Conservation (phyloP, 2,113 vertebrate species). For the Junco hyemalis region DNA sequence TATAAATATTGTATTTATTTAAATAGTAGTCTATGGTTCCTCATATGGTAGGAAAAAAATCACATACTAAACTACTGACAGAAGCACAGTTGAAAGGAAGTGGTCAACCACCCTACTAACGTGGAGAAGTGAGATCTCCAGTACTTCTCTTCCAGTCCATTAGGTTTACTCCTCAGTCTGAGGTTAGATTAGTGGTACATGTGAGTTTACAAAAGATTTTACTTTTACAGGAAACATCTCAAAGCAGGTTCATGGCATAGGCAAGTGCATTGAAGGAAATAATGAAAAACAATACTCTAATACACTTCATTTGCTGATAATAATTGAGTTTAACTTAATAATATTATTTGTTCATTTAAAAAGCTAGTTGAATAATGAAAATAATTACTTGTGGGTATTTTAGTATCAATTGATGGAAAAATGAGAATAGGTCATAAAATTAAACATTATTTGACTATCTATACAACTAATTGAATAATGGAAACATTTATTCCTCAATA, state of each 20-base stretch:
- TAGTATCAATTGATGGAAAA: constrained; percentile 18
- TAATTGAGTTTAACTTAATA: constrained; percentile 1
- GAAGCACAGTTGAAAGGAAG: neutral
- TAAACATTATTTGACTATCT: constrained; percentile 50
- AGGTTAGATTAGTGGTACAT: neutral
- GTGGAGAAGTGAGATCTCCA: neutral
- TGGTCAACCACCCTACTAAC: neutral
- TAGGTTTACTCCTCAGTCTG: neutral
- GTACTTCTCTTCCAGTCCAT: neutral
- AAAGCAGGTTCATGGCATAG: neutral
- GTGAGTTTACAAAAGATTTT: neutral
- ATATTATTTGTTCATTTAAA: constrained; percentile 14
- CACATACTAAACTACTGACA: neutral
- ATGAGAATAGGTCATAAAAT: constrained; percentile 36
- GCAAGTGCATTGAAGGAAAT: neutral
- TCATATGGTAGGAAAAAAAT: neutral
- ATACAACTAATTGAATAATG: constrained; percentile 49
- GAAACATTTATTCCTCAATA: constrained; percentile 44
- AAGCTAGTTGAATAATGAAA: constrained; percentile 22
- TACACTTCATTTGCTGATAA: neutral
- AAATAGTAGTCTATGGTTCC: neutral
- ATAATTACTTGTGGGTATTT: constrained; percentile 28
- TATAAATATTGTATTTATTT: neutral
- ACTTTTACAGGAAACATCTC: neutral
- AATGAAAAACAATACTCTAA: neutral